Base-by-base conservation (phyloP, 2,888 invertebrate genomes). In the Teinopalpus imperialis region DNA sequence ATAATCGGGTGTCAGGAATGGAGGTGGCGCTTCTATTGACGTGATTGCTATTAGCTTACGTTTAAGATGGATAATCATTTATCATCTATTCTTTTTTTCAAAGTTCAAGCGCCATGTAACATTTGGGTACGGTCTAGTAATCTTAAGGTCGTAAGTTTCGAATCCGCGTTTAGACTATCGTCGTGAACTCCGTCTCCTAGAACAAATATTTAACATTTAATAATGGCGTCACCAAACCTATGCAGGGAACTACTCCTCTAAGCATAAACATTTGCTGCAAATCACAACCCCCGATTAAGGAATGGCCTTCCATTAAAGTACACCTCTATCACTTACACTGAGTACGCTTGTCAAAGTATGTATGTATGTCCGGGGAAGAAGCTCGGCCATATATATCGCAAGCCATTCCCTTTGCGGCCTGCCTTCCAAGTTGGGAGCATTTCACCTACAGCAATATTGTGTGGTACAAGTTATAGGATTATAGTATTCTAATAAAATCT, bases 381-480 rank as follows among this genome's bases (percentile, higher is more conserved):
- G 64, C 63, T 61, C 54, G 60, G 43, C 57, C 65, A 55, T 42
- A 63, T n/a, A n/a, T 69, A 65, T 63, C 62, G 61, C 54, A 59
- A 54, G 46, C 52, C 56, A 54, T 54, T 61, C 63, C 66, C 65
- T 61, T 59, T 43, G 61, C 60, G 54, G 62, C 56, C 43, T 56
- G 41, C 57, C 56, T 63, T 60, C 63, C 49, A 67, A 67, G 59
- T 67, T 61, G 51, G 40, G 56, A 58, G 57, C 26, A 32, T 57
- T 63, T 57, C 54, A 54, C 56, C 59, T 61, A 52, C 48, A 41
- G 45, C 31, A 43, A 37, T 16, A 21, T 14, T 26, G 51, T 52
- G 30, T 49, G 59, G 53, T 44, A 12, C 46, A 57, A 59, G 51
- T 35, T 14, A 10, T n/a, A 31, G 37, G 27, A 10, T 32, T 6